Percentiles rank a stretch among this genome's conserved stretches.
Conservation (phyloP, 1,140 invertebrate genomes). For the Diploscapter pachys region DNA sequence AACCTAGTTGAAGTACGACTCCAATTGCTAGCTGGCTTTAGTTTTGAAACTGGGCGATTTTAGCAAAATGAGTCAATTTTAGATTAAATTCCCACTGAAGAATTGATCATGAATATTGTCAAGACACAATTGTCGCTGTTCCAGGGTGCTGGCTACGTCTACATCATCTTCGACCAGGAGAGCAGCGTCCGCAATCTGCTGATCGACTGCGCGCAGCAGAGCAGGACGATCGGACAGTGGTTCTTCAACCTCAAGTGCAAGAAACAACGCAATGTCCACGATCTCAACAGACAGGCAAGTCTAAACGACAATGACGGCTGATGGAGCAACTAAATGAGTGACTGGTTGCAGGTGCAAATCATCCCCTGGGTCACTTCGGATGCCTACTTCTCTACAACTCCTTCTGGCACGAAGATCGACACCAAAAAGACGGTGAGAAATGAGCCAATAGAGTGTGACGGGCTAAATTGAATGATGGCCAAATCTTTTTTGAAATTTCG, state of each 20-base stretch:
- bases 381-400: constrained; percentile 60
- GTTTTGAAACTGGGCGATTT: too few species aligned
- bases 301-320: constrained; percentile 66
- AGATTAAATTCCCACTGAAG: too few species aligned
- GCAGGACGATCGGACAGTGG: constrained; percentile 68
- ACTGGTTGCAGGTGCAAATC: constrained; percentile 74
- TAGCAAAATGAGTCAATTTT: too few species aligned
- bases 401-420: not conserved
- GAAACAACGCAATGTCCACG: constrained; percentile 56
- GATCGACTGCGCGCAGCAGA: constrained; percentile 69
- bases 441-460: too few species aligned
- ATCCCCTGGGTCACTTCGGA: constrained; percentile 91
- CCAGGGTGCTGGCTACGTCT: constrained; percentile 70
- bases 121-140: not conserved
- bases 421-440: constrained; percentile 15
- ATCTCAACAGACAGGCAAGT: constrained; percentile 23
- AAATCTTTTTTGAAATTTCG: too few species aligned
- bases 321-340: constrained; percentile 62
- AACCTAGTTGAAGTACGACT: too few species aligned
- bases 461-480: too few species aligned
- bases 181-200: constrained; percentile 78
- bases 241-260: constrained; percentile 85
- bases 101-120: too few species aligned
- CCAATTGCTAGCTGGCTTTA: too few species aligned
- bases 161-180: constrained; percentile 89